A percentile compares a stretch with the other conserved stretches of the same genome.
These are phyloP conservation scores for Heliconius hermathena DNA, from an alignment of 1,140 invertebrate species.

Conservation along the genomic window DNA sequence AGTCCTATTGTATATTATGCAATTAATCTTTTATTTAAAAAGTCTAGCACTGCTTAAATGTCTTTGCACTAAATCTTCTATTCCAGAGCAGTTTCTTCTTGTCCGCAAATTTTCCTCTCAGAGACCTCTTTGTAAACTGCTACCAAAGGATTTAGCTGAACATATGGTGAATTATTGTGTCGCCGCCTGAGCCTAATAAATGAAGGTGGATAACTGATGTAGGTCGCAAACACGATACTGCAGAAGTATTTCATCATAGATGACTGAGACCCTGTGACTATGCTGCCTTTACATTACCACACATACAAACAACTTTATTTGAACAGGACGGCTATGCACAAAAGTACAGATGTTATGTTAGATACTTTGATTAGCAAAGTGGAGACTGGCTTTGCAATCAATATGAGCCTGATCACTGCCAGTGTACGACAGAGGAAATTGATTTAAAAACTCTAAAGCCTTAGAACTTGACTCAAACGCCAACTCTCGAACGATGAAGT, in stretches of 20 bases:
- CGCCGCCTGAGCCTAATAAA: conserved; percentile 65
- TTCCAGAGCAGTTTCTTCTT: conserved; percentile 34
- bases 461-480: conserved; percentile 92
- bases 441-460: conserved; percentile 92
- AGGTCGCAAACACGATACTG: conserved; percentile 33
- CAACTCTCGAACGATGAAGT: conserved; percentile 92
- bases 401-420: conserved; percentile 87
- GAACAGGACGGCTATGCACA: conserved; percentile 61
- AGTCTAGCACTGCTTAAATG: conserved; percentile 48
- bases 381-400: conserved; percentile 92
- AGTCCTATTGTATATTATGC: conserved; percentile 31
- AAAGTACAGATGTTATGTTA: conserved; percentile 40
- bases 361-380: conserved; percentile 76
- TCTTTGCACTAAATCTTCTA: conserved; percentile 44
- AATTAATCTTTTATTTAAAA: conserved; percentile 39
- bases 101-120: not conserved
- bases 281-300: conserved; percentile 69
- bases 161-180: conserved; percentile 51
- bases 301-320: conserved; percentile 64
- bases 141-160: conserved; percentile 49
- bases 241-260: conserved; percentile 19
- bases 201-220: conserved; percentile 53
- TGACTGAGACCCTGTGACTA: conserved; percentile 46
- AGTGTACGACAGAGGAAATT: conserved; percentile 89
- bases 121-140: conserved; percentile 30